These are phyloP conservation scores for Cheumatopsyche charites DNA, from an alignment of 1,140 invertebrate genomes.

Conservation along the genomic window DNA sequence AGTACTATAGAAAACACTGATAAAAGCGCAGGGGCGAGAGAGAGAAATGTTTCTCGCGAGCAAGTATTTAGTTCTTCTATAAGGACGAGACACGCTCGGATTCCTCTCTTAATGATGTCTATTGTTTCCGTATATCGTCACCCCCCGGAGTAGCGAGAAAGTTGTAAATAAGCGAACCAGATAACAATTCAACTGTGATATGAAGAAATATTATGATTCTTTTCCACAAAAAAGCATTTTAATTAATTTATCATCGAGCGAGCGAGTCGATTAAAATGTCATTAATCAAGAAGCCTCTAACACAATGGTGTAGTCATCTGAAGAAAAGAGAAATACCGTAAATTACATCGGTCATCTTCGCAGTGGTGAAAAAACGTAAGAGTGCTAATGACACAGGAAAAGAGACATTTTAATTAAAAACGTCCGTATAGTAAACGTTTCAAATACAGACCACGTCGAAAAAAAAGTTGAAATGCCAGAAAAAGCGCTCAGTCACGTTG, in stretches of 20 bases:
- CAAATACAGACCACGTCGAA: constrained; percentile 1
- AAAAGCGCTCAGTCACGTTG: constrained; percentile 13
- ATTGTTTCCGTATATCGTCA: constrained; percentile 17
- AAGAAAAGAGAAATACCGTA: constrained; percentile 16
- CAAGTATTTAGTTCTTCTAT: constrained; percentile 16
- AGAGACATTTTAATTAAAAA: constrained; percentile 44
- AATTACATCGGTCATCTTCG: constrained; percentile 4
- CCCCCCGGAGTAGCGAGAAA: not conserved
- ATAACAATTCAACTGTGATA: not conserved
- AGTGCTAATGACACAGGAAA: constrained; percentile 33
- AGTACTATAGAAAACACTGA: constrained; percentile 13
- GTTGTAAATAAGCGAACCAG: not conserved
- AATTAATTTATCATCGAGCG: constrained; percentile 1
- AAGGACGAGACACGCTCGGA: constrained; percentile 12
- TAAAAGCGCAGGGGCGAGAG: not conserved
- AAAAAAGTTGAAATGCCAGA: constrained; percentile 8
- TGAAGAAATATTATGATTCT: not conserved
- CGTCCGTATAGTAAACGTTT: constrained; percentile 9
- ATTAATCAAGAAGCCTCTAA: constrained; percentile 1
- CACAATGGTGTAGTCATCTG: not conserved
- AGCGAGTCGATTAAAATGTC: not conserved
- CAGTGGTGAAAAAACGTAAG: not conserved
- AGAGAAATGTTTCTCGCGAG: constrained; percentile 11
- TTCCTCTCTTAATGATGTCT: constrained; percentile 15
- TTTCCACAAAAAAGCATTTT: not conserved